phyloP scores from a whole-genome alignment of 2,888 invertebrate species.

The Allophyes oxyacanthae region DNA sequence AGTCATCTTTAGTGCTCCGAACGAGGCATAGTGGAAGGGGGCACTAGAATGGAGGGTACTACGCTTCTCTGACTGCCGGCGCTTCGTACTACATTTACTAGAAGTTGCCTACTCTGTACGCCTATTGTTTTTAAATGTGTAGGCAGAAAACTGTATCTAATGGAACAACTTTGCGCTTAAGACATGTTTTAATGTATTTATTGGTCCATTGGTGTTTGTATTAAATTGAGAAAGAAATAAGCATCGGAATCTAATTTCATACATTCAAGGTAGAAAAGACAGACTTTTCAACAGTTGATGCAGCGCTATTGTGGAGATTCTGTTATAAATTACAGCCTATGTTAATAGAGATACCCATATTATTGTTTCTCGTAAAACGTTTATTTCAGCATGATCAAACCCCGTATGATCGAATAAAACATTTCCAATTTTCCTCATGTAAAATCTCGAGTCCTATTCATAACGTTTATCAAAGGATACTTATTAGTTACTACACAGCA shows the following conservation, averaged over 20 bases:
- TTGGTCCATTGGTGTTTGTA: neutral
- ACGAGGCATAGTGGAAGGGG: slow-evolving; percentile 56
- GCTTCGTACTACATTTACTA: slow-evolving; percentile 67
- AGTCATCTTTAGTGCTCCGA: slow-evolving; percentile 52
- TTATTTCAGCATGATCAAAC: too few species aligned
- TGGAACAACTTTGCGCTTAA: slow-evolving; percentile 20
- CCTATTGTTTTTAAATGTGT: slow-evolving; percentile 50
- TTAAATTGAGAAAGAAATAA: too few species aligned
- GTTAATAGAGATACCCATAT: too few species aligned
- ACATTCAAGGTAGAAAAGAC: too few species aligned
- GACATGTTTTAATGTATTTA: slow-evolving; percentile 1
- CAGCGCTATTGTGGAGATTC: too few species aligned
- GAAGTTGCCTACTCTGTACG: slow-evolving; percentile 54
- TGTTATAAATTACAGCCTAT: too few species aligned
- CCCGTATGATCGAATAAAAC: too few species aligned
- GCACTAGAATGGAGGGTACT: slow-evolving; percentile 75
- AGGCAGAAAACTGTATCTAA: slow-evolving; percentile 20
- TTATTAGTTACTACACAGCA: slow-evolving; percentile 31
- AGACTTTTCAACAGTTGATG: too few species aligned
- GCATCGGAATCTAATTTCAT: too few species aligned
- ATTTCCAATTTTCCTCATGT: slow-evolving; percentile 1
- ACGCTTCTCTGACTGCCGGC: slow-evolving; percentile 62
- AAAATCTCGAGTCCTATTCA: slow-evolving; percentile 18
- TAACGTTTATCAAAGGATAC: slow-evolving; percentile 36
- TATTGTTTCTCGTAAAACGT: too few species aligned